Evolutionary conservation across 2,888 invertebrate species (phyloP).

Genomic region (Euzetes globulus): DNA sequence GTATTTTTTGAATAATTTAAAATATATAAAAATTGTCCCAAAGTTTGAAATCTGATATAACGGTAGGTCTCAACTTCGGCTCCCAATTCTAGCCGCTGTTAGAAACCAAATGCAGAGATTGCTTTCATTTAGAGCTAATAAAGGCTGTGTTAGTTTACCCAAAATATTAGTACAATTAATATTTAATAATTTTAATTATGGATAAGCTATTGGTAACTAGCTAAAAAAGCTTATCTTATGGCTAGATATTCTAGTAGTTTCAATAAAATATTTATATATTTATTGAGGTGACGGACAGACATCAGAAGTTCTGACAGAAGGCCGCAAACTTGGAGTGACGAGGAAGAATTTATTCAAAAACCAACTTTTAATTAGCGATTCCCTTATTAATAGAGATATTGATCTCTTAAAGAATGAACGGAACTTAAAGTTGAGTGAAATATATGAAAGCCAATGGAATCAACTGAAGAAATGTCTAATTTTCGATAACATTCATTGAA

Average conservation of each 20-base stretch:
- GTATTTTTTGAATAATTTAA: too few species aligned
- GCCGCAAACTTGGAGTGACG: slow-evolving; percentile 3
- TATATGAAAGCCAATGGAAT: slow-evolving; percentile 7
- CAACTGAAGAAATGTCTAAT: neutral
- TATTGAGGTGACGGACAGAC: slow-evolving; percentile 16
- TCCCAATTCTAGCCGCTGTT: too few species aligned
- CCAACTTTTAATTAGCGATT: neutral
- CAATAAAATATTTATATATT: neutral
- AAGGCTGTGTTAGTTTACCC: too few species aligned
- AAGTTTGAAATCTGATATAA: too few species aligned
- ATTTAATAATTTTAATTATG: too few species aligned
- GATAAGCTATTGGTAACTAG: too few species aligned
- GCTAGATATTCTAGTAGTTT: neutral
- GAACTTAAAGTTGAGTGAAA: neutral
- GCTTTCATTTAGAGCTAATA: too few species aligned
- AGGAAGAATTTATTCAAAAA: neutral
- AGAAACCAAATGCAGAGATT: too few species aligned
- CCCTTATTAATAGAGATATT: neutral
- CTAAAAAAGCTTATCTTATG: too few species aligned
- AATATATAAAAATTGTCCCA: too few species aligned
- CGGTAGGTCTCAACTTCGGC: too few species aligned
- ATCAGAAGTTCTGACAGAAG: slow-evolving; percentile 2
- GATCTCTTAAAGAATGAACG: neutral
- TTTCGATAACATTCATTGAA: neutral
- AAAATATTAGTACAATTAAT: too few species aligned